A percentile compares a stretch with the other conserved stretches of the same genome.
Evolutionary conservation across 2,113 vertebrate genomes (phyloP).

Genomic region (Fregetta grallaria): DNA sequence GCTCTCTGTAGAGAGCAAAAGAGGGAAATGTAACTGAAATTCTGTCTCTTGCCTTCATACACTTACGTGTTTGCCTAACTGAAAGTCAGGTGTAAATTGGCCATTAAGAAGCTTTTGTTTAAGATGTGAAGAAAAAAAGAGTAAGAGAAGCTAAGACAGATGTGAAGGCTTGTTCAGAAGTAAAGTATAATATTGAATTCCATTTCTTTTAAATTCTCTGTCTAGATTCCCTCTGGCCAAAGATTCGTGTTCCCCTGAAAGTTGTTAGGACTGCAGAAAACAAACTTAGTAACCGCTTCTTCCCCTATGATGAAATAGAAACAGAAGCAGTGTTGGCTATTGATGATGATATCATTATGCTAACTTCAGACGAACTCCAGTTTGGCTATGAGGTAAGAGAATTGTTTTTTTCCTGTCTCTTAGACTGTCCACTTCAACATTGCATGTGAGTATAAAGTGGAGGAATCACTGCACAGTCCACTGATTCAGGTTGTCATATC

Average conservation of each 20-base stretch:
- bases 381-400: slow-evolving; percentile 93
- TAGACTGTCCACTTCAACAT: not conserved
- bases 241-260: slow-evolving; percentile 91
- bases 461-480: not conserved
- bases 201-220: not conserved
- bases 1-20: not conserved
- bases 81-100: not conserved
- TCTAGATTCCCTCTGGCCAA: slow-evolving; percentile 94
- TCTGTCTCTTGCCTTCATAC: not conserved
- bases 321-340: slow-evolving; percentile 95
- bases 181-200: not conserved
- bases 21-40: not conserved
- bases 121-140: not conserved
- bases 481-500: not conserved
- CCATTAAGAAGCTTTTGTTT: not conserved
- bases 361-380: slow-evolving; percentile 96
- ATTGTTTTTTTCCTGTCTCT: not conserved
- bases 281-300: slow-evolving; percentile 98
- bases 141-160: not conserved
- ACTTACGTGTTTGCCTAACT: not conserved
- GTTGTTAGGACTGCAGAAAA: slow-evolving; percentile 95
- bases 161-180: not conserved
- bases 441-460: not conserved
- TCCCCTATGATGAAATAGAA: slow-evolving; percentile 96
- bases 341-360: slow-evolving; percentile 98